These are phyloP conservation scores for Oegoconia quadripuncta DNA, from an alignment of 2,888 invertebrate species.

Conservation along the genomic window DNA sequence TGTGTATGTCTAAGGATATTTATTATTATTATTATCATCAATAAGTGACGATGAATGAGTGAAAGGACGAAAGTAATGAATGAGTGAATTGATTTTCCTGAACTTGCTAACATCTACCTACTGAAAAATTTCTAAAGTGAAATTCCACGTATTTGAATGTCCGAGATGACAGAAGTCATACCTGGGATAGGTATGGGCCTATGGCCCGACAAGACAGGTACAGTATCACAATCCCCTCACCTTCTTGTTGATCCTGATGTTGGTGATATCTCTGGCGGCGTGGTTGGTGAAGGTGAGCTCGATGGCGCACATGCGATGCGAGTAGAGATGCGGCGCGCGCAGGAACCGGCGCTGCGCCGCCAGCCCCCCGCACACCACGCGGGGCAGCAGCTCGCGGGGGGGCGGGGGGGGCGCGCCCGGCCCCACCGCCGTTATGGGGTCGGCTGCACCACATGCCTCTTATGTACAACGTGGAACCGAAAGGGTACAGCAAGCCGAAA, in stretches of 20 bases:
- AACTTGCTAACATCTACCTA: no score
- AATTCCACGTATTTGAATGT: no score
- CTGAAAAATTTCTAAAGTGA: no score
- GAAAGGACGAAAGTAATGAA: no score
- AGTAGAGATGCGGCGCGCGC: constrained; percentile 89
- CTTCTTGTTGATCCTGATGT: constrained; percentile 86
- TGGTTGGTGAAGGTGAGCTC: constrained; percentile 90
- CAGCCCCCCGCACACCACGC: constrained; percentile 85
- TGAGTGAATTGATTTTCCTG: no score
- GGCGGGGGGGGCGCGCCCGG: constrained; percentile 64
- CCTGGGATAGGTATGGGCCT: not conserved
- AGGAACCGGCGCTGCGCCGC: constrained; percentile 82
- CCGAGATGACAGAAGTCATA: no score
- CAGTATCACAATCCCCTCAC: constrained; percentile 53
- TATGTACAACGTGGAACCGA: no score
- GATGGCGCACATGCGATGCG: constrained; percentile 88
- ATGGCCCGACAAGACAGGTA: not conserved
- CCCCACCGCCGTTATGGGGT: constrained; percentile 72
- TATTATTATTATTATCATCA: no score
- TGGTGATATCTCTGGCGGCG: constrained; percentile 79
- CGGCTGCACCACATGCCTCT: no score
- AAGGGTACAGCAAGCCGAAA: no score
- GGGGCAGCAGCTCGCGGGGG: constrained; percentile 83
- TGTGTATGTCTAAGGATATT: no score
- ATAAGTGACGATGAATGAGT: no score